Percentiles rank a stretch among this genome's conserved stretches.
Conservation (phyloP, 2,797 vertebrate species). For the Eulemur rubriventer region DNA sequence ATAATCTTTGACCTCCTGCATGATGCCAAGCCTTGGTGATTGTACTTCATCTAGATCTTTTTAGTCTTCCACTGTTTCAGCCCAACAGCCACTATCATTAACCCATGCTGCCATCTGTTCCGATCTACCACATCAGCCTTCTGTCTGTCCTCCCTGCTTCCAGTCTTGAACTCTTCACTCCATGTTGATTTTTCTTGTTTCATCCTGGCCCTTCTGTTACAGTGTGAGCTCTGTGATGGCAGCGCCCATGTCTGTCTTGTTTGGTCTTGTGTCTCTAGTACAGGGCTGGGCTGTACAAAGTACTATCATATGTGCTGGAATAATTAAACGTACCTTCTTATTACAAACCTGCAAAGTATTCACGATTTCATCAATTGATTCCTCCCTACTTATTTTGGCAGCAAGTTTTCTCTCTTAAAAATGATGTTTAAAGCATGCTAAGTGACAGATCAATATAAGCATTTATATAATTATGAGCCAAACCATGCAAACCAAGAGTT, state of each 20-base stretch:
- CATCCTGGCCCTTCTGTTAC: neutral
- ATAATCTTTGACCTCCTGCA: neutral
- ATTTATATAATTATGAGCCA: neutral
- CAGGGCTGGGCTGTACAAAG: neutral
- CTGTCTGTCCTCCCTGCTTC: neutral
- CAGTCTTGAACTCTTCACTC: neutral
- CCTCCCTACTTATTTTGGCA: neutral
- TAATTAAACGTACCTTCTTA: neutral
- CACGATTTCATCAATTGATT: neutral
- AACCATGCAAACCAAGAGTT: neutral
- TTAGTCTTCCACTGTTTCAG: neutral
- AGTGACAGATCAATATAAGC: neutral
- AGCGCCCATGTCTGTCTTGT: neutral
- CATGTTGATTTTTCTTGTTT: neutral
- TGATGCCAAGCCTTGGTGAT: neutral
- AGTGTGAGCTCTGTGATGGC: neutral
- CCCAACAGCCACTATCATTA: neutral
- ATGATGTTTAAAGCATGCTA: neutral
- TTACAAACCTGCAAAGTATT: neutral
- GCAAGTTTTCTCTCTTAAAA: neutral
- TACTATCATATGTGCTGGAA: neutral
- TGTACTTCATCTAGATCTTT: neutral
- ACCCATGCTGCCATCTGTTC: neutral
- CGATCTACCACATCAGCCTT: neutral
- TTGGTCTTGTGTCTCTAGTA: neutral